Evolutionary conservation across 2,113 vertebrate genomes (phyloP).

Genomic region (Clarias macrocephalus): DNA sequence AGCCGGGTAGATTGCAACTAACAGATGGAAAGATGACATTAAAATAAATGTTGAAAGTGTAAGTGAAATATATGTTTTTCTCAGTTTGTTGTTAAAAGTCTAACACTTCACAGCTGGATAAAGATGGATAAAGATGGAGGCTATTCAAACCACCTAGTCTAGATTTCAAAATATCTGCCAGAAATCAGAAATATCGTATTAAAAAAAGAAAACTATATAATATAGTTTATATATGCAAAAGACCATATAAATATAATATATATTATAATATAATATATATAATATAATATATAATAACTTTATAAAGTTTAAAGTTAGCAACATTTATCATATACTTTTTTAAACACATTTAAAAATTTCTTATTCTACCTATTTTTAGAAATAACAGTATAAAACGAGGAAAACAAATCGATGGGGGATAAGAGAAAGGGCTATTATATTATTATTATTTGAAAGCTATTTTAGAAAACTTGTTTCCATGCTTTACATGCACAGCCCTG

Average conservation of each 20-base stretch:
- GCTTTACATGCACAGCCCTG: background rate
- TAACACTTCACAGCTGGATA: background rate
- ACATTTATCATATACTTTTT: background rate
- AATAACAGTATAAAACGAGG: background rate
- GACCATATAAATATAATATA: too few relatives aligned
- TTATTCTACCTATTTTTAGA: background rate
- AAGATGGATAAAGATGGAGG: background rate
- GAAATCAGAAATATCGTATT: background rate
- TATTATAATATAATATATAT: too few relatives aligned
- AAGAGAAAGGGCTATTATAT: too few relatives aligned
- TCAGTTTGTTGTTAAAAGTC: background rate
- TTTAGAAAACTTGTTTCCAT: background rate
- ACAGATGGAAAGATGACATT: background rate
- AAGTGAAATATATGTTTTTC: background rate
- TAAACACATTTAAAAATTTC: background rate
- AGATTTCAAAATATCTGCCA: background rate
- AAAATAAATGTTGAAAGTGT: background rate
- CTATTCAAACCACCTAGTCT: background rate
- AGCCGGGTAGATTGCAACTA: constrained; percentile 58
- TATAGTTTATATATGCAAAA: too few relatives aligned
- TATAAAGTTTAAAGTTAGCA: background rate
- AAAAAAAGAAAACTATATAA: background rate
- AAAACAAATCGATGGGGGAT: too few relatives aligned
- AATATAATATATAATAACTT: background rate
- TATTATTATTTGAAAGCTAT: background rate